Conservation (phyloP, 2,113 vertebrate species). For the Halcyon senegalensis region DNA sequence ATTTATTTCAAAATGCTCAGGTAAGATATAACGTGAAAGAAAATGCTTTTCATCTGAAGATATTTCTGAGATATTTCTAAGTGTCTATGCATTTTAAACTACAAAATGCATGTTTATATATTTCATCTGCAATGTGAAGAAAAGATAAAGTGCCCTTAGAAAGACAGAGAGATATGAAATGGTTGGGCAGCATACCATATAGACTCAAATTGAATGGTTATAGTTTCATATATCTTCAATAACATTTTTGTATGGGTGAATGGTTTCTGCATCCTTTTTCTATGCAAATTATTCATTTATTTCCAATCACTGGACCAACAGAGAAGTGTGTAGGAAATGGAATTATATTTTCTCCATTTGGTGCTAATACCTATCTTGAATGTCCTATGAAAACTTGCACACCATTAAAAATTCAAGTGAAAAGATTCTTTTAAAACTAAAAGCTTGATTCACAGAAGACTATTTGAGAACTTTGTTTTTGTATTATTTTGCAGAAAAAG, state of each 20-base stretch:
- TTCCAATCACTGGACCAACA: not conserved
- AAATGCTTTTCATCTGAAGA: not conserved
- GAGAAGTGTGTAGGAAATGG: not conserved
- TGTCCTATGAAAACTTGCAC: not conserved
- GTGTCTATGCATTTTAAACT: not conserved
- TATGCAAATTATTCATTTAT: conserved; percentile 51
- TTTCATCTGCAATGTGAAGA: not conserved
- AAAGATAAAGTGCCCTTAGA: not conserved
- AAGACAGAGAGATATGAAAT: not conserved
- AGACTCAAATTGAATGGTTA: conserved; percentile 32
- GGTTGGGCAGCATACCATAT: not conserved
- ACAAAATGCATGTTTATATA: not conserved
- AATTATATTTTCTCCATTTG: conserved; percentile 29
- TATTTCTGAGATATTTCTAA: not conserved
- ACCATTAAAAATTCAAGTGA: not conserved
- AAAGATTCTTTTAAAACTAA: not conserved
- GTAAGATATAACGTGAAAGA: not conserved
- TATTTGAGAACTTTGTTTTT: not conserved
- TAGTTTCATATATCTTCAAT: conserved; percentile 48
- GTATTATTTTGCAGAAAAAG: not conserved
- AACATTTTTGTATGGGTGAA: conserved; percentile 7
- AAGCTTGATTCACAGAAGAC: not conserved
- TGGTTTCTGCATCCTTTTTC: conserved; percentile 24
- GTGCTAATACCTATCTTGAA: not conserved
- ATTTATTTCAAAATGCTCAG: not conserved